phyloP scores from a whole-genome alignment of 2,113 vertebrate species.

The Tonatia bakeri region DNA sequence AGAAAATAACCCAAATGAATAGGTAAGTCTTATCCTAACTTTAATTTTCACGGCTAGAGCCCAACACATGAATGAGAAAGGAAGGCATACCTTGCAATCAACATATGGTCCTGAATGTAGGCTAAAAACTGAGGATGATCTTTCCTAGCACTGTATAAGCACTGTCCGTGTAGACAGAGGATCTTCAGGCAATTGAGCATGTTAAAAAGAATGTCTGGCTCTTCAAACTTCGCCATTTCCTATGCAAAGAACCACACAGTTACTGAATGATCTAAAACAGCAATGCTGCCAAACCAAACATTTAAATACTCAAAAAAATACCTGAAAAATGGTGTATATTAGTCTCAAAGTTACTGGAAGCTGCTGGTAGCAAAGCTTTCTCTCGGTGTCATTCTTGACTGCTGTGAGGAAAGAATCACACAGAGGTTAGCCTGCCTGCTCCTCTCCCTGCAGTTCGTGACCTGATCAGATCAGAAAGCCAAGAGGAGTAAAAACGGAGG shows the following conservation, averaged over 20 bases:
- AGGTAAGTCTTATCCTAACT: background rate
- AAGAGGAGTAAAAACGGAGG: background rate
- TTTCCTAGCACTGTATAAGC: conserved; percentile 93
- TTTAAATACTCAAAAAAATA: conserved; percentile 75
- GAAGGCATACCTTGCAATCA: conserved; percentile 91
- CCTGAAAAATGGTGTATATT: conserved; percentile 98
- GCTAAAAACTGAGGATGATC: conserved; percentile 95
- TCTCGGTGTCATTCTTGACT: conserved; percentile 93
- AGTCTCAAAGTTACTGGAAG: conserved; percentile 95
- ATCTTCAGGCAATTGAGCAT: conserved; percentile 98
- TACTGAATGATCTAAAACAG: conserved; percentile 35
- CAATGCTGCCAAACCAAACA: background rate
- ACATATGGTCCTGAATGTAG: conserved; percentile 96
- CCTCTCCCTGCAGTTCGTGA: background rate
- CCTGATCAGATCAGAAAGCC: background rate
- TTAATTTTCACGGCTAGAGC: conserved; percentile 17
- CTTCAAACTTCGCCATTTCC: conserved; percentile 99
- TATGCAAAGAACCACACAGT: conserved; percentile 73
- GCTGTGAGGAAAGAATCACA: conserved; percentile 80
- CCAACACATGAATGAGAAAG: background rate
- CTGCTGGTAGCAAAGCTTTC: conserved; percentile 95
- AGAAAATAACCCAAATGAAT: background rate
- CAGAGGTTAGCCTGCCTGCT: conserved; percentile 36
- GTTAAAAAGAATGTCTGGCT: conserved; percentile 98
- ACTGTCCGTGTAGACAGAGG: conserved; percentile 96